Evolutionary conservation across 92 coral and sea anemone genomes (phyloP), one percentile per base, ranked within the genome.

Genomic region (Phymanthus crucifer): DNA sequence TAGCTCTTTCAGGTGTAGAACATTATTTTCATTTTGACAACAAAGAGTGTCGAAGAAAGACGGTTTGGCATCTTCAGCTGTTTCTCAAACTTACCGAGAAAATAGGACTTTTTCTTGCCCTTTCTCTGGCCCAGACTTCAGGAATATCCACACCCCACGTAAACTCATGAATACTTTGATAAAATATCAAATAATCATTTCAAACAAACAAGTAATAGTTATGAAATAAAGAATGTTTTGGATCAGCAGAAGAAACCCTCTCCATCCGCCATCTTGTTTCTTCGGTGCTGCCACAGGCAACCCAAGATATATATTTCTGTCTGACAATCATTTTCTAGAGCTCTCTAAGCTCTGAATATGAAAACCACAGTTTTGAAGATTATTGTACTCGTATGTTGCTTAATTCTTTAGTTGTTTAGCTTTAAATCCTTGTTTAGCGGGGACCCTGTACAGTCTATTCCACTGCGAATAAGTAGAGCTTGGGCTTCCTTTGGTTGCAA

Each of bases 91-190:
- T 57, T 82, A 94, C 98, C 98, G 84, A 16, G 97, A 88, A 75
- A 94, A 84, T n/a, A 92, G 76, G 31, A 92, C 82, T 36, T 83
- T 74, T 19, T 92, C 89, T 11, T 75, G 34, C 65, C 87, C 91
- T 56, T 83, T 83, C 27, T 85, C 89, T 24, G 80, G 67, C 40
- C 73, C 71, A 72, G 81, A 73, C 72, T 66, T 80, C 40, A 80
- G 74, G 36, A 92, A 76, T 66, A 94, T 77, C 98, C 98, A 94
- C 61, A 92, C 72, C 18, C 90, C 97, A 36, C 97, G 97, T 47
- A 94, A 81, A 71, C 98, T 94, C 98, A 94, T 94, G 54, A 81
- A 85, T 46, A 57, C 31, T 7, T 26, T 36, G 17, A 29, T 18
- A 1, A 74, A 37, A 50, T 71, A 34, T 37, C 40, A 69, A 24